Conservation (phyloP, 1,140 invertebrate species). For the Neodiprion lecontei region DNA sequence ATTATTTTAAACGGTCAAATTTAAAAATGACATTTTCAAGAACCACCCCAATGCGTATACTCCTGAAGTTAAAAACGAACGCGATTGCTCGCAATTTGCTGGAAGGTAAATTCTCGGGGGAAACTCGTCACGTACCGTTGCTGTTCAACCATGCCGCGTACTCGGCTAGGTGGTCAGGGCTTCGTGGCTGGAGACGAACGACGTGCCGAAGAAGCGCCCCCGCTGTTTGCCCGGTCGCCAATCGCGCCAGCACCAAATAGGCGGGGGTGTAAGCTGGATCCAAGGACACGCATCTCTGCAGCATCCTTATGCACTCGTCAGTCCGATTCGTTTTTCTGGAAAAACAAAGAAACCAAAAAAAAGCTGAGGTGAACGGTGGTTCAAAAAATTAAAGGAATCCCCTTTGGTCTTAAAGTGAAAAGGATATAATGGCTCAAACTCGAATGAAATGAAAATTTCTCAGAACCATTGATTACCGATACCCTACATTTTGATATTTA, state of each 20-base stretch:
- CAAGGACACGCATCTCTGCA: slow-evolving; percentile 70
- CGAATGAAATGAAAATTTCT: too few relatives aligned
- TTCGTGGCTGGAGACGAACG: slow-evolving; percentile 67
- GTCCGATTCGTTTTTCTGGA: slow-evolving; percentile 72
- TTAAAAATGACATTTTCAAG: too few relatives aligned
- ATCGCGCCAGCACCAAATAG: slow-evolving; percentile 69
- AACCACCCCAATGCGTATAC: too few relatives aligned
- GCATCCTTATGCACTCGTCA: slow-evolving; percentile 70
- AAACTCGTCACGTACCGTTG: slow-evolving; percentile 62
- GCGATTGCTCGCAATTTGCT: too few relatives aligned
- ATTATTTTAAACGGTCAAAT: too few relatives aligned
- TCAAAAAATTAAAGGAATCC: not conserved
- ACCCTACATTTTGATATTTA: too few relatives aligned
- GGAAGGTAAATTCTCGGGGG: not conserved
- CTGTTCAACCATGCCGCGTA: slow-evolving; percentile 72
- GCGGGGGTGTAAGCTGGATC: slow-evolving; percentile 74
- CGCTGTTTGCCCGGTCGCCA: slow-evolving; percentile 64
- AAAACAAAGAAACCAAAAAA: slow-evolving; percentile 28
- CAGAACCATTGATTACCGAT: too few relatives aligned
- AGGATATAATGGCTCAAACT: not conserved
- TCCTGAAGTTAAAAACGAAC: slow-evolving; percentile 20
- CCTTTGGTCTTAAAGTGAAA: not conserved
- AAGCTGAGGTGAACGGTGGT: slow-evolving; percentile 13
- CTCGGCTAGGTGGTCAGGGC: slow-evolving; percentile 72
- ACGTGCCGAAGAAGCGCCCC: slow-evolving; percentile 64